Conservation (phyloP, 2,113 vertebrate genomes). For the Brachypteracias leptosomus region DNA sequence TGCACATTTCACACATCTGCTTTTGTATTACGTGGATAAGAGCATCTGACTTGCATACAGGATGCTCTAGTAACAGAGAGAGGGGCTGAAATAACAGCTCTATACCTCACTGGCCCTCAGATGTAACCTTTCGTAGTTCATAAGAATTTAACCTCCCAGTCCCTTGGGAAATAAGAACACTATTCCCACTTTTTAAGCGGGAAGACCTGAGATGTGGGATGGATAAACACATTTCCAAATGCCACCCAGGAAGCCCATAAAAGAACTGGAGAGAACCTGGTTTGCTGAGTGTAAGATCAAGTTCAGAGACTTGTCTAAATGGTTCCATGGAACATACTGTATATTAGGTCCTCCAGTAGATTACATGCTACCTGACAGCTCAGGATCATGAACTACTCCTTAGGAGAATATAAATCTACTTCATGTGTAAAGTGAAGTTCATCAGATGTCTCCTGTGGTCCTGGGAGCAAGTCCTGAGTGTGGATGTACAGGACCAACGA, state of each 20-base stretch:
- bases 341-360: neutral
- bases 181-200: fast-evolving
- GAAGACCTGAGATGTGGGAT: neutral
- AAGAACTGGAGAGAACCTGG: neutral
- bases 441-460: neutral
- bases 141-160: neutral
- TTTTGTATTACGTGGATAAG: neutral
- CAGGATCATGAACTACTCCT: neutral
- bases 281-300: neutral
- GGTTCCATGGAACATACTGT: neutral
- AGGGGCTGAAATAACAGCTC: neutral
- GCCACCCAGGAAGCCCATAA: neutral
- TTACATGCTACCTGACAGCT: neutral
- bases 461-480: neutral
- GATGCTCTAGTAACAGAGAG: neutral
- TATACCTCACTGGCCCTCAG: neutral
- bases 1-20: constrained; percentile 23
- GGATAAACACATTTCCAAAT: neutral
- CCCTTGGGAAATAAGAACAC: neutral
- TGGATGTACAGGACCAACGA: neutral
- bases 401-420: neutral
- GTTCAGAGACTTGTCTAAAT: neutral
- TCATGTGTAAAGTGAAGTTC: neutral
- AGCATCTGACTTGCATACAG: neutral
- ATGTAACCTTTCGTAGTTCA: neutral